These are phyloP conservation scores for Eupristina koningsbergeri DNA, from an alignment of 1,140 invertebrate species.

Conservation along the genomic window DNA sequence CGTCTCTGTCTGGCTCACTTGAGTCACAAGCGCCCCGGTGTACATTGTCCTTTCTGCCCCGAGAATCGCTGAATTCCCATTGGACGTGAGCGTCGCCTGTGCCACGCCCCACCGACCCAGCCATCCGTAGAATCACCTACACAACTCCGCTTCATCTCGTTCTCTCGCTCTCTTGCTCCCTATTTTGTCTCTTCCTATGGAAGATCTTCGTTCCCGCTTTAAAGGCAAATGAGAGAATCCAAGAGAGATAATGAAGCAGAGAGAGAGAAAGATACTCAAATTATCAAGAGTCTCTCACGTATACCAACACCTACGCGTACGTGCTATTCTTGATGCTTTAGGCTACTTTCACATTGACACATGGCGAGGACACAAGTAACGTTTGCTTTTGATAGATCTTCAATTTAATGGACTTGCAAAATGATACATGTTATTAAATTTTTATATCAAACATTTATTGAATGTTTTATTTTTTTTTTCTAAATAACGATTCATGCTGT, in stretches of 20 bases:
- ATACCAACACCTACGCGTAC: constrained; percentile 44
- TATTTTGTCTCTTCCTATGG: not conserved
- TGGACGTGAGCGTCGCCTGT: constrained; percentile 69
- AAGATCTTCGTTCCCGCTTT: constrained; percentile 34
- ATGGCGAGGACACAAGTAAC: not conserved
- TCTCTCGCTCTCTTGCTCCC: not conserved
- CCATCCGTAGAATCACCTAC: constrained; percentile 67
- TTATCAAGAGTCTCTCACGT: constrained; percentile 7
- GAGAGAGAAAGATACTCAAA: constrained; percentile 23
- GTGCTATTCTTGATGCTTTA: not conserved
- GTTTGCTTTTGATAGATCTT: not conserved
- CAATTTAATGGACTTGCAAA: not conserved
- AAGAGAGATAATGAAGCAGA: constrained; percentile 40
- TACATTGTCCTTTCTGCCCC: constrained; percentile 70
- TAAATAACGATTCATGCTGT: no score
- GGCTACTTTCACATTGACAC: constrained; percentile 30
- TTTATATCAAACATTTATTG: not conserved
- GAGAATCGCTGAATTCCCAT: constrained; percentile 66
- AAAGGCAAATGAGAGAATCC: constrained; percentile 38
- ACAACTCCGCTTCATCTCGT: constrained; percentile 39
- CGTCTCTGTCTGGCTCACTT: constrained; percentile 7
- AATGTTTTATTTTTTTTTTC: no score
- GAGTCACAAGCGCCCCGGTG: constrained; percentile 52
- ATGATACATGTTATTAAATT: not conserved
- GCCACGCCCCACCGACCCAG: constrained; percentile 66